Percentiles rank a stretch among this genome's conserved stretches.
phyloP scores from a whole-genome alignment of 2,113 vertebrate species.

The Periophthalmus modestus region DNA sequence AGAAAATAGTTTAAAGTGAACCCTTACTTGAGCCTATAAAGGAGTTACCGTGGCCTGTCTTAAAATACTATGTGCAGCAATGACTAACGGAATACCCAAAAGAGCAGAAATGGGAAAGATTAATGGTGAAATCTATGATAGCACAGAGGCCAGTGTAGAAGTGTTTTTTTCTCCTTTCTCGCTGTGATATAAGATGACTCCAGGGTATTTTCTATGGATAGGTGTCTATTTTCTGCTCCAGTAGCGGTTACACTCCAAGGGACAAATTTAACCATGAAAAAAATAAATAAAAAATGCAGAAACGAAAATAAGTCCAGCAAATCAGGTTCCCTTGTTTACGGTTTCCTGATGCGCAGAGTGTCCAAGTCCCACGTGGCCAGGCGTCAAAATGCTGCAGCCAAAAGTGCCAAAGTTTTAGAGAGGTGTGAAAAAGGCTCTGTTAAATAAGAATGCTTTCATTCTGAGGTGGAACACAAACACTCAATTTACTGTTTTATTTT shows the following conservation, averaged over 20 bases:
- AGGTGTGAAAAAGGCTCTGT: not conserved
- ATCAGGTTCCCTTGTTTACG: constrained; percentile 29
- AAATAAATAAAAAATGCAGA: constrained; percentile 15
- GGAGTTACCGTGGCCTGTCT: constrained; percentile 15
- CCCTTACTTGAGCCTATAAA: constrained; percentile 27
- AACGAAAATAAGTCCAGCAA: constrained; percentile 43
- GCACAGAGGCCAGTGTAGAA: constrained; percentile 44
- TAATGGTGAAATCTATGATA: constrained; percentile 36
- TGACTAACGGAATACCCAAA: constrained; percentile 36
- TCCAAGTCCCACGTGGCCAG: constrained; percentile 5
- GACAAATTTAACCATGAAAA: constrained; percentile 35
- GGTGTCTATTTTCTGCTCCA: constrained; percentile 36
- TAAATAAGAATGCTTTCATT: not conserved
- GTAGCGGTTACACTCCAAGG: constrained; percentile 31
- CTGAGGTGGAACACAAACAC: not conserved
- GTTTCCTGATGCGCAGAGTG: constrained; percentile 12
- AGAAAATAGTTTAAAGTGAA: constrained; percentile 23
- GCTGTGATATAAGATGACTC: constrained; percentile 35
- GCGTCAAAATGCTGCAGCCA: not conserved
- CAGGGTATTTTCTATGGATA: constrained; percentile 39
- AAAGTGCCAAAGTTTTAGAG: not conserved
- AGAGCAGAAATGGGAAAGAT: constrained; percentile 37
- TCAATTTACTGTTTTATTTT: not conserved
- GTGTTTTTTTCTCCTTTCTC: constrained; percentile 23
- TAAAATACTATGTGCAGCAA: constrained; percentile 34